phyloP scores from a whole-genome alignment of 2,797 vertebrate species.

The Heteromormyrus szaboi region DNA sequence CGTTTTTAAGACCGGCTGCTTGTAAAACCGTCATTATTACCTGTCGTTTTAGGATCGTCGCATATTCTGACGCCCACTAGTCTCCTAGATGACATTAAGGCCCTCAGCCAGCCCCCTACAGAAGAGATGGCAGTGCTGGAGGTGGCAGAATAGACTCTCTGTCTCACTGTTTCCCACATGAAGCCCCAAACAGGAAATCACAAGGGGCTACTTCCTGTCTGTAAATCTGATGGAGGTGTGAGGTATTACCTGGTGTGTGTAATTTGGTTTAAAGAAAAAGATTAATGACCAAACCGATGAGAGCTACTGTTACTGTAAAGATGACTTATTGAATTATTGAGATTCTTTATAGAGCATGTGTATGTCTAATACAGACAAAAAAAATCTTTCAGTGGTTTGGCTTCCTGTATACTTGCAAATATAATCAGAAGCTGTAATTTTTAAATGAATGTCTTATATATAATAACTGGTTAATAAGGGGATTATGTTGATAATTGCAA shows the following conservation, averaged over 20 bases:
- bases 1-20: neutral
- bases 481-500: neutral
- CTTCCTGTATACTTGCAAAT: neutral
- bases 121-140: constrained; percentile 69
- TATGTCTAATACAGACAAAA: neutral
- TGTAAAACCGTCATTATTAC: neutral
- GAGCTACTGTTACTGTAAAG: neutral
- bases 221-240: neutral
- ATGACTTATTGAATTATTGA: neutral
- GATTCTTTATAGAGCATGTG: neutral
- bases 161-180: neutral
- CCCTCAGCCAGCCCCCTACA: constrained; percentile 71
- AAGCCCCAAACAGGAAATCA: neutral
- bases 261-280: neutral
- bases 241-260: neutral
- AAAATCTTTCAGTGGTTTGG: neutral
- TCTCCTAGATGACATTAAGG: constrained; percentile 85
- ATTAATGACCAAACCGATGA: neutral
- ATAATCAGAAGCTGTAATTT: neutral
- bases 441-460: neutral
- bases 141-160: constrained; percentile 38
- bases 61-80: constrained; percentile 81
- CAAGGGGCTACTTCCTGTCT: neutral
- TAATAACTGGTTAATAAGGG: neutral
- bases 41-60: constrained; percentile 73